Conservation (phyloP, 30 jellyfish, hydroid and myxozoan species). For the Aurelia coerulea region DNA sequence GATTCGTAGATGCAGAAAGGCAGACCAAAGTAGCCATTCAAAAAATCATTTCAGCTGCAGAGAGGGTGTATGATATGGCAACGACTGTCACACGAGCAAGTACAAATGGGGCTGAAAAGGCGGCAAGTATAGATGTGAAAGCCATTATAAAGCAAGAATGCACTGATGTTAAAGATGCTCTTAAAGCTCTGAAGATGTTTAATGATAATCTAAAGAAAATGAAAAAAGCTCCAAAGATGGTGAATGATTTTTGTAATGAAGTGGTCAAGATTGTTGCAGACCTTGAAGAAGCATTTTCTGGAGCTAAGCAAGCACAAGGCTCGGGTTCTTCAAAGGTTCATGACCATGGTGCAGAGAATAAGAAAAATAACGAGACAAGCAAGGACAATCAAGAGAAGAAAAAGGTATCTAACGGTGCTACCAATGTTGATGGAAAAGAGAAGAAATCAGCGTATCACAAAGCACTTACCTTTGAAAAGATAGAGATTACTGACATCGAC, state of each 20-base stretch:
- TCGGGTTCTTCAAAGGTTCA: neutral
- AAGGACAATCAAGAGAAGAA: neutral
- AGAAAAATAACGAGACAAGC: neutral
- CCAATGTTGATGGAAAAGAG: neutral
- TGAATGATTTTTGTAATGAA: slow-evolving; percentile 36
- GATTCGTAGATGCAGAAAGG: slow-evolving; percentile 21
- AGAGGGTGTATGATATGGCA: slow-evolving; percentile 37
- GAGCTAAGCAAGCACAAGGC: neutral
- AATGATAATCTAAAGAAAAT: slow-evolving; percentile 32
- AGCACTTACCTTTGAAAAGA: slow-evolving; percentile 28
- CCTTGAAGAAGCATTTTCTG: slow-evolving; percentile 11
- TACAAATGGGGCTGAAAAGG: neutral
- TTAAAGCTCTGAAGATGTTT: slow-evolving; percentile 16
- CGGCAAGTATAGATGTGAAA: slow-evolving; percentile 7
- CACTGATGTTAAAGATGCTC: neutral
- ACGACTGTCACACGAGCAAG: slow-evolving; percentile 9
- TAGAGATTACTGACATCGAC: slow-evolving; percentile 39
- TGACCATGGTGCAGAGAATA: neutral
- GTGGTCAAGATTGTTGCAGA: slow-evolving; percentile 21
- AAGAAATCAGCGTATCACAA: slow-evolving; percentile 16
- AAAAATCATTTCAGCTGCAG: slow-evolving; percentile 18
- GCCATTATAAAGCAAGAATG: slow-evolving; percentile 27
- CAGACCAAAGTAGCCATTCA: slow-evolving; percentile 26
- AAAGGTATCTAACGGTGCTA: neutral
- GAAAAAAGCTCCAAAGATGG: slow-evolving; percentile 49